Percentiles rank a stretch among this genome's conserved stretches.
These are phyloP conservation scores for Pentamera pediparva DNA, from an alignment of 53 echinoderm and acorn worm genomes.

Conservation along the genomic window DNA sequence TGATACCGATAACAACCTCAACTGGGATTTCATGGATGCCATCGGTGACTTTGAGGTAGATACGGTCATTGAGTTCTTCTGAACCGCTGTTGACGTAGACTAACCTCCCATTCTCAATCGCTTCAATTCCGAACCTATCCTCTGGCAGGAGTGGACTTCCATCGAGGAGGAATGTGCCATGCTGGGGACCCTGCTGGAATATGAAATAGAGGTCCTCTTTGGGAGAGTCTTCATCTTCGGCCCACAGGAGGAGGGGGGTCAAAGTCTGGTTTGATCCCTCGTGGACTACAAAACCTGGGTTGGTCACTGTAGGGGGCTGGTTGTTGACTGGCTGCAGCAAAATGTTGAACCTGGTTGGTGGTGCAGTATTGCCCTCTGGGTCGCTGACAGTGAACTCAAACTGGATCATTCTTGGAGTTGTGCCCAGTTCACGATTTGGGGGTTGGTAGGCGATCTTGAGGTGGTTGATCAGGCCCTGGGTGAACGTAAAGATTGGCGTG, in stretches of 20 bases:
- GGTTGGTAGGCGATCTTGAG: constrained; percentile 89
- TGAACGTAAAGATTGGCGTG: constrained; percentile 64
- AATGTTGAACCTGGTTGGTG: constrained; percentile 60
- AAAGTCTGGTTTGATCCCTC: constrained; percentile 58
- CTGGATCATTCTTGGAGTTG: constrained; percentile 66
- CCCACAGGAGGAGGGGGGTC: constrained; percentile 69
- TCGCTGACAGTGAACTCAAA: constrained; percentile 84
- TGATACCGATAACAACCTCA: constrained; percentile 57
- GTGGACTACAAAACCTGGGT: constrained; percentile 74
- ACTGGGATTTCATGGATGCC: constrained; percentile 89
- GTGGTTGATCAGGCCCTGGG: constrained; percentile 86
- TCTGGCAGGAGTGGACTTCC: constrained; percentile 63
- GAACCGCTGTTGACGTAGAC: constrained; percentile 70
- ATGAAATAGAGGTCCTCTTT: constrained; percentile 46
- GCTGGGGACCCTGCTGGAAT: constrained; percentile 45
- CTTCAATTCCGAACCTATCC: constrained; percentile 62
- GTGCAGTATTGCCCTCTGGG: constrained; percentile 69
- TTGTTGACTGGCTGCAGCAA: constrained; percentile 89
- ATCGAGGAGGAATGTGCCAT: constrained; percentile 47
- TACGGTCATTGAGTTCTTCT: constrained; percentile 60
- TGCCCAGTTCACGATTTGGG: constrained; percentile 88
- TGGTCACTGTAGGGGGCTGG: constrained; percentile 84
- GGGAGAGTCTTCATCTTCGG: constrained; percentile 76
- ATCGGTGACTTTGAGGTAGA: constrained; percentile 78
- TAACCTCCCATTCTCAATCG: constrained; percentile 57